These are phyloP conservation scores for Tolypeutes matacus DNA, from an alignment of 2,797 vertebrate species.

Conservation along the genomic window DNA sequence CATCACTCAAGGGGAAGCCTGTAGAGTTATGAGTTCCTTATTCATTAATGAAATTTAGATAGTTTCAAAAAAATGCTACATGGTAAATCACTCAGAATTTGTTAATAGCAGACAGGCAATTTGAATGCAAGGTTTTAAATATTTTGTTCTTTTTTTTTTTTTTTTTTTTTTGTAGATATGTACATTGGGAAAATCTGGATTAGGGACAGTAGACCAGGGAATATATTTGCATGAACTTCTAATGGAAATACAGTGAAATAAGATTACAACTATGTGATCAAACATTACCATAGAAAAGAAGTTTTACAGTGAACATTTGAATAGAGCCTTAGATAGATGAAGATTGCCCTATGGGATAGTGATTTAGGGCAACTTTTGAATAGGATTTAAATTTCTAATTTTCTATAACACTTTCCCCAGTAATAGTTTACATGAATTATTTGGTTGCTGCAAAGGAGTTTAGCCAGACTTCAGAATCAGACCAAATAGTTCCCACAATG, in stretches of 20 bases:
- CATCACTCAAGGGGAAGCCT: too few relatives aligned
- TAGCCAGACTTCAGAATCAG: too few relatives aligned
- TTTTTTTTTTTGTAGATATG: neutral
- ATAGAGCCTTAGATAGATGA: neutral
- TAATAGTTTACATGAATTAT: neutral
- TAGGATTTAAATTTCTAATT: neutral
- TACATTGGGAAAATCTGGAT: neutral
- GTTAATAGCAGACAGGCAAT: neutral
- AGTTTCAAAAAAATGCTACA: neutral
- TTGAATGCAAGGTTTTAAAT: neutral
- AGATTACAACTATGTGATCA: neutral
- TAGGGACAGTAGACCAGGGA: accelerated
- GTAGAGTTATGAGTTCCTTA: neutral
- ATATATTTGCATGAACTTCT: neutral
- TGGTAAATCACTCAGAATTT: neutral
- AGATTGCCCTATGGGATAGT: neutral
- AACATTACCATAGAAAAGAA: neutral
- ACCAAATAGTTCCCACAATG: too few relatives aligned
- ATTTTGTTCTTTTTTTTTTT: neutral
- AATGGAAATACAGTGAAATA: neutral
- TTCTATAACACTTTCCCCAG: neutral
- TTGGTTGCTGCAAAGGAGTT: too few relatives aligned
- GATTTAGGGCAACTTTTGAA: neutral
- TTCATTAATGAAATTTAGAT: neutral
- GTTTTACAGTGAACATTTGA: neutral